These are phyloP conservation scores for Thymallus thymallus DNA, from an alignment of 2,113 vertebrate genomes.

Conservation along the genomic window DNA sequence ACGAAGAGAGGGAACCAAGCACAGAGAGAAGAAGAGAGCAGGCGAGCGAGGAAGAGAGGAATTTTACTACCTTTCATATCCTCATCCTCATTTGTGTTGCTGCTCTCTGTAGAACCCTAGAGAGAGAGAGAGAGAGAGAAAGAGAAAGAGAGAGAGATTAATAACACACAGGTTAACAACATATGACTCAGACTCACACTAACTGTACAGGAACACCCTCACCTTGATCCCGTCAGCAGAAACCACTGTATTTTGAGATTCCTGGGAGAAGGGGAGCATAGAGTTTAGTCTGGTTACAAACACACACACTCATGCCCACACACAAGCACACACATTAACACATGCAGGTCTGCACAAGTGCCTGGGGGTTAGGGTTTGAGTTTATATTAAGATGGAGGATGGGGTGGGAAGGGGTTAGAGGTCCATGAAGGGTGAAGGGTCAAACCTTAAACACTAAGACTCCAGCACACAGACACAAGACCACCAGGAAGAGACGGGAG, in stretches of 20 bases:
- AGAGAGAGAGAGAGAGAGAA: not conserved
- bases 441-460: too few species aligned
- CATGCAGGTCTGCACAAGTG: not conserved
- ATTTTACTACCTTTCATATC: constrained; percentile 92
- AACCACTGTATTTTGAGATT: constrained; percentile 98
- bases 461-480: too few species aligned
- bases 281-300: constrained; percentile 6
- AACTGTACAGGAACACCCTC: constrained; percentile 45
- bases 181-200: not conserved
- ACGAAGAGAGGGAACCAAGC: constrained; percentile 27
- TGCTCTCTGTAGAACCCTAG: constrained; percentile 97
- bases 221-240: constrained; percentile 97
- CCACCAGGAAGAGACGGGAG: not conserved
- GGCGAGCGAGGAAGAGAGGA: not conserved
- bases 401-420: too few species aligned
- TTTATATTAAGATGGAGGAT: too few species aligned
- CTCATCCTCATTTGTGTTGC: constrained; percentile 96
- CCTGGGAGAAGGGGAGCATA: constrained; percentile 72
- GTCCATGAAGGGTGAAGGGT: too few species aligned
- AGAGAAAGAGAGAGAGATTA: constrained; percentile 19
- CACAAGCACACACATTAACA: not conserved
- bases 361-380: too few species aligned
- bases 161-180: not conserved
- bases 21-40: too few species aligned
- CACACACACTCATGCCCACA: too few species aligned